These are phyloP conservation scores for Latrodectus geometricus DNA, from an alignment of 1,140 invertebrate genomes.

Conservation along the genomic window DNA sequence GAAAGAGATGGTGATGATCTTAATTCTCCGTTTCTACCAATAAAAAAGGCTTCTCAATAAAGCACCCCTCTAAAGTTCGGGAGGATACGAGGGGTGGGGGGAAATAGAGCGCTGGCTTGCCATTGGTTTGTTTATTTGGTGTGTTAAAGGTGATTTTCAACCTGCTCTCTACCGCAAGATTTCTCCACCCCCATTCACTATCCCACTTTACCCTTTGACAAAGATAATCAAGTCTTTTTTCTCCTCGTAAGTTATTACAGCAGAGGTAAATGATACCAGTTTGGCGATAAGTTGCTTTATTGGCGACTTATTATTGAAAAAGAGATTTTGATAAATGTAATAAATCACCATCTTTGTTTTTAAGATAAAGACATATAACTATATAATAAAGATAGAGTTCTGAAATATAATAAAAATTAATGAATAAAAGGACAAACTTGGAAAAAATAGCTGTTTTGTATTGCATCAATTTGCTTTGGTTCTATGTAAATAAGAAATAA, in stretches of 20 bases:
- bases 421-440: too few relatives aligned
- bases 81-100: neutral
- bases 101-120: neutral
- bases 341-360: too few relatives aligned
- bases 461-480: too few relatives aligned
- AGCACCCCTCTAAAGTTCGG: neutral
- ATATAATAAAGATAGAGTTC: too few relatives aligned
- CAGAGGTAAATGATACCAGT: neutral
- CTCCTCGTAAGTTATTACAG: neutral
- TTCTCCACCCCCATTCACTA: neutral
- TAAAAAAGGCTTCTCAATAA: neutral
- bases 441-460: too few relatives aligned
- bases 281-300: neutral
- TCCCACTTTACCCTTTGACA: conserved; percentile 1
- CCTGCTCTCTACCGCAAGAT: neutral
- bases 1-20: neutral
- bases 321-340: too few relatives aligned
- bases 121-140: conserved; percentile 17
- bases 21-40: neutral
- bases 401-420: too few relatives aligned
- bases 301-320: neutral
- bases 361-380: too few relatives aligned
- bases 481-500: too few relatives aligned
- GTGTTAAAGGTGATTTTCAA: neutral
- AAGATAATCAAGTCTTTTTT: neutral